Base-by-base conservation (phyloP, 2,888 invertebrate species). In the Tyria jacobaeae region DNA sequence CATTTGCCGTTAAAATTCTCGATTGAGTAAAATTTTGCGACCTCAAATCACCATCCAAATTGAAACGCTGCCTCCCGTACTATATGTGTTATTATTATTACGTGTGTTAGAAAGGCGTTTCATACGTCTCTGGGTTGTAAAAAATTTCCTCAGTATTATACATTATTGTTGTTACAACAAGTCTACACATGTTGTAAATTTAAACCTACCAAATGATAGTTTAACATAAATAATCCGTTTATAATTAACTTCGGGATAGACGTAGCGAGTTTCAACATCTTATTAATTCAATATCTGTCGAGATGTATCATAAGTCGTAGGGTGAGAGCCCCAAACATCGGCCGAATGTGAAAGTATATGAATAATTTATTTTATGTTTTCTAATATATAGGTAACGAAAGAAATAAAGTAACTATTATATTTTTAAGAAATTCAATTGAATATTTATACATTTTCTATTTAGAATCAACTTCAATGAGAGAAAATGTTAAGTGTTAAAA, bases 271-370 rank as follows among this genome's bases (percentile, higher is more conserved):
- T 68, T 65, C 57, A 70, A 72, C 68, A 58, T 77, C 69, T 65
- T 72, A 77, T 77, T 75, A 77, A 72, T 75, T 63, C 62, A 67
- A 60, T 70, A 71, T 75, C 70, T 61, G 50, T 35, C 51, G 31
- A 47, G 71, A 76, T 62, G 62, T 60, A 74, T 73, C 27, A 31
- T 27, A 27, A 27, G 58, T 15, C 34, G 3, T 41, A 34, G 31
- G 60, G 70, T 73, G 39, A 62, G 39, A 14, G 52, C 44, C 21
- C 49, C 50, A 12, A 50, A 59, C 54, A 35, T 53, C 51, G 58
- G 61, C 34, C 48, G 55, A 62, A 54, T 54, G 17, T 55, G 24
- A 15, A 48, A 15, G 15, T 12, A 51, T 17, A n/a, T 35, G 5
- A 25, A 35, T 60, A n/a, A 60, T 64, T 62, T 64, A 58, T 74